Evolutionary conservation across 2,888 invertebrate species (phyloP), one percentile per base, ranked within the genome.

Genomic region (Euclidia mi): DNA sequence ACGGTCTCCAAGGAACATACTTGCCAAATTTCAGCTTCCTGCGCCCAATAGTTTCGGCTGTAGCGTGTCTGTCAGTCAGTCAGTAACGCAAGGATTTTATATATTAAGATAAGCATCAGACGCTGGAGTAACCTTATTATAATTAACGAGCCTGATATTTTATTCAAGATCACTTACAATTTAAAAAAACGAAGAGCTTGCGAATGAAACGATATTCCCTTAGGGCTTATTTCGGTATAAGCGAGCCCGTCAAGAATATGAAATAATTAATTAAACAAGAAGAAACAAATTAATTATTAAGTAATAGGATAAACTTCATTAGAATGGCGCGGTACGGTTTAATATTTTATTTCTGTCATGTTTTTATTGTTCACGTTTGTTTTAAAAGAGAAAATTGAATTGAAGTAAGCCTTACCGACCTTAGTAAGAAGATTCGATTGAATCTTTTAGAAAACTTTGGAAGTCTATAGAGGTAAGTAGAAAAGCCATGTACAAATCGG

Each of bases 401-500:
- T 20, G 4, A 20, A 20, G 20, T 20, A 20, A 3, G 1, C 6
- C 20, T 20, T 20, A 20, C 6, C 20, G 3, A 4, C 20, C 20
- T 20, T 6, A 20, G 4, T 20, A 20, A 25, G 20, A 25, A 25
- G 20, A 25, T 25, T 25, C 20, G 7, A 25, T 25, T 18, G 14
- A 46, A 2, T 6, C n/a, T 14, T 40, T 11, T 40, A 34, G 20
- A 29, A 49, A 42, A 20, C 7, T 38, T 45, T 32, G 29, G 20
- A 35, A 47, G 47, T 40, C 10, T 41, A 56, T 32, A 58, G 60
- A 62, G 48, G 56, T 69, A 56, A 70, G 48, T 56, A 68, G 67
- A 78, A 74, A 74, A 68, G 63, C 71, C 56, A 69, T 64, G 67
- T 69, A 59, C 69, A 71, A 76, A 79, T 76, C 64, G 66, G 65